Conservation (phyloP, 2,888 invertebrate genomes). For the Ptychoptera contaminata region DNA sequence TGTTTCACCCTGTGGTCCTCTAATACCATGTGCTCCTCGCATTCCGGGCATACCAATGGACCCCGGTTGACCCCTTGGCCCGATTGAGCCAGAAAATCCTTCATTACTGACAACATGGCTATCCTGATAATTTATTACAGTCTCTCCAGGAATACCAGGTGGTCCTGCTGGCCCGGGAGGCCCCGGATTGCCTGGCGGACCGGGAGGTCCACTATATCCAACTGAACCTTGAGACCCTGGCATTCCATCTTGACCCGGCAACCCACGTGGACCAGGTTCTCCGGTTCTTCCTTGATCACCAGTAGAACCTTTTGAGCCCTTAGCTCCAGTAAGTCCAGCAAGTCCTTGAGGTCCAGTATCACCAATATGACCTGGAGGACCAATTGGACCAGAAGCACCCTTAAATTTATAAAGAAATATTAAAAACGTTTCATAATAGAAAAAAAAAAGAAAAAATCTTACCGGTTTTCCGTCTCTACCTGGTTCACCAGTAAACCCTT, state of each 20-base stretch:
- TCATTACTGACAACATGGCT: conserved; percentile 64
- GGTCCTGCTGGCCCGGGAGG: conserved; percentile 38
- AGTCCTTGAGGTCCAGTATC: conserved; percentile 1
- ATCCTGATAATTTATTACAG: conserved; percentile 38
- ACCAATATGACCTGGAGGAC: conserved; percentile 30
- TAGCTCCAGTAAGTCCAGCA: conserved; percentile 14
- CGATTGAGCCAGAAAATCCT: conserved; percentile 53
- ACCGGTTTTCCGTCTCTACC: conserved; percentile 6
- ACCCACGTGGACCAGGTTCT: conserved; percentile 41
- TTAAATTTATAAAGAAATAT: too few species aligned
- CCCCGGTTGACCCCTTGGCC: conserved; percentile 43
- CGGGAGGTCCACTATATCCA: conserved; percentile 5
- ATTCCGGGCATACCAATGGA: conserved; percentile 23
- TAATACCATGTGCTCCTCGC: conserved; percentile 35
- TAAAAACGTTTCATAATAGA: too few species aligned
- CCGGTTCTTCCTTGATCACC: conserved; percentile 45
- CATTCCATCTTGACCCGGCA: conserved; percentile 36
- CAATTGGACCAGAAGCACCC: conserved; percentile 38
- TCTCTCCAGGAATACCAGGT: conserved; percentile 44
- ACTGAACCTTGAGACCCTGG: conserved; percentile 18
- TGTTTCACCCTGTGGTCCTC: conserved; percentile 52
- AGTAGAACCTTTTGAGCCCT: conserved; percentile 44
- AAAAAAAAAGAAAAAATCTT: background rate
- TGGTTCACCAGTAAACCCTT: conserved; percentile 9
- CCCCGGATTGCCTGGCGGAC: conserved; percentile 36